Evolutionary conservation across 2,797 vertebrate species (phyloP).

Genomic region (Galago senegalensis): DNA sequence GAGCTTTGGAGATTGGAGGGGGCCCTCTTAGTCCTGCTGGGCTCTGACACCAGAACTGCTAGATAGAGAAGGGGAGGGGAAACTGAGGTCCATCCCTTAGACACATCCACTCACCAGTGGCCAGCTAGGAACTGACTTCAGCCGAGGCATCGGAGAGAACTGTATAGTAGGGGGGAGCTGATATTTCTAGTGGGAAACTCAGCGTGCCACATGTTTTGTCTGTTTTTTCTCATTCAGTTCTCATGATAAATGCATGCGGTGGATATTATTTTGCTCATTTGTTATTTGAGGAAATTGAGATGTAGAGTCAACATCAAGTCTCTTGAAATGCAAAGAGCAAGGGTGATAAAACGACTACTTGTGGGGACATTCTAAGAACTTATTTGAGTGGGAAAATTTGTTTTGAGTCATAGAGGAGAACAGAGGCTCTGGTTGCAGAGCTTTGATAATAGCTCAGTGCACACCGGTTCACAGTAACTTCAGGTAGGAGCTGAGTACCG

Average conservation of each 20-base stretch:
- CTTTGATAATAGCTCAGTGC: neutral
- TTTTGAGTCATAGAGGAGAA: neutral
- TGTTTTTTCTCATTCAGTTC: neutral
- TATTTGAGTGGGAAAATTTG: conserved; percentile 30
- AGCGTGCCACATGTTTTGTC: neutral
- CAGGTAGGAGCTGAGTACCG: neutral
- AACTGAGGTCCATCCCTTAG: neutral
- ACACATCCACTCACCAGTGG: fast-evolving
- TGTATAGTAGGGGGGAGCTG: neutral
- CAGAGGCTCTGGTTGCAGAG: neutral
- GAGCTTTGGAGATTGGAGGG: neutral
- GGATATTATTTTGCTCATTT: neutral
- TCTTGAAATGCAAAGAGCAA: conserved; percentile 8
- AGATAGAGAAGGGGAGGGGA: neutral
- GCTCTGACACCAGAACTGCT: neutral
- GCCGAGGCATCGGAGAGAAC: neutral
- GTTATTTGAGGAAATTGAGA: conserved; percentile 3
- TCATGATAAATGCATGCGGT: neutral
- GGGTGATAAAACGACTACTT: neutral
- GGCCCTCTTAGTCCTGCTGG: neutral
- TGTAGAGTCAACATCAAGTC: neutral
- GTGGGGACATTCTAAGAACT: neutral
- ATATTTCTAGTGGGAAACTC: neutral
- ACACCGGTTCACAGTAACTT: neutral
- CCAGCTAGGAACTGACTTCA: neutral